Evolutionary conservation across 1,140 invertebrate genomes (phyloP).

Genomic region (Drosophila auraria): DNA sequence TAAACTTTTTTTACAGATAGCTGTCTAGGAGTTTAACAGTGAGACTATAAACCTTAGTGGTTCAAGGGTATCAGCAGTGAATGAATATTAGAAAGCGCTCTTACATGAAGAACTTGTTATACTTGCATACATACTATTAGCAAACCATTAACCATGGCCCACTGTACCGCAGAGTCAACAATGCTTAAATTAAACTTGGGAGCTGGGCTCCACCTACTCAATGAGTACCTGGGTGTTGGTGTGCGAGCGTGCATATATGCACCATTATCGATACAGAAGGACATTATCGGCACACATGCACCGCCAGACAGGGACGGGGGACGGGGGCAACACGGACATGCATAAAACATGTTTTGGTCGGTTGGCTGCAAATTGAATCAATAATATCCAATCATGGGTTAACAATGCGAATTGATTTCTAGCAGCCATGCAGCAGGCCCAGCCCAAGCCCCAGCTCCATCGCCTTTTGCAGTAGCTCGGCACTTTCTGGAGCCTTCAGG

Average conservation of each 20-base stretch:
- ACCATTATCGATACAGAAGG: slow-evolving; percentile 71
- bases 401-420: slow-evolving; percentile 84
- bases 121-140: not conserved
- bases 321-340: slow-evolving; percentile 46
- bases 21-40: too few relatives aligned
- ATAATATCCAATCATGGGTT: slow-evolving; percentile 84
- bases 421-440: slow-evolving; percentile 63
- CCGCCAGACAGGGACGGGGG: not conserved
- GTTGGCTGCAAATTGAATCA: slow-evolving; percentile 83
- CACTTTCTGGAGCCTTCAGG: slow-evolving; percentile 10
- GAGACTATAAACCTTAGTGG: too few relatives aligned
- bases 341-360: slow-evolving; percentile 79
- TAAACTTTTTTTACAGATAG: too few relatives aligned
- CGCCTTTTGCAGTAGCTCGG: not conserved
- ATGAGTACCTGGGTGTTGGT: slow-evolving; percentile 24
- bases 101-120: not conserved
- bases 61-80: too few relatives aligned
- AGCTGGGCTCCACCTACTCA: slow-evolving; percentile 20
- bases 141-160: slow-evolving; percentile 10
- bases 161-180: slow-evolving; percentile 41
- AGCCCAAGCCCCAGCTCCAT: slow-evolving; percentile 1
- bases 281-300: slow-evolving; percentile 66
- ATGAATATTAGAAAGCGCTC: too few relatives aligned
- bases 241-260: slow-evolving; percentile 69
- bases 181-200: slow-evolving; percentile 72